Evolutionary conservation across 2,113 vertebrate species (phyloP), one percentile per base, ranked within the genome.

Genomic region (Merops nubicus): DNA sequence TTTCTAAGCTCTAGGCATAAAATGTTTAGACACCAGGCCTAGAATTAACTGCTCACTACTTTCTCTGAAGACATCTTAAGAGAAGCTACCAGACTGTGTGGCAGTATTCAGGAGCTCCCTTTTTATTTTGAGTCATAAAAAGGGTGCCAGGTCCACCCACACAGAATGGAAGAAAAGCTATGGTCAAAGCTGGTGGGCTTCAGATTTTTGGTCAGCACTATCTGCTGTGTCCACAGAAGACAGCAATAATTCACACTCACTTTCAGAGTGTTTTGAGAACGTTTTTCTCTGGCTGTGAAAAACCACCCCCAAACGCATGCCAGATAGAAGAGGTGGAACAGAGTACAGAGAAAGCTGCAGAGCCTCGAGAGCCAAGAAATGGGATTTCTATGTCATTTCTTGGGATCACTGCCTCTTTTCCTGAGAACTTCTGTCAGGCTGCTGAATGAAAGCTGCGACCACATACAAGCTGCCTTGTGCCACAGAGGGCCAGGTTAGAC

Each of bases 371-470:
- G 59, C 59, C 63, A 63, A 77, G 59, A 85, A 94, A 43, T 36
- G 26, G 45, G 18, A 67, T 83, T 91, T 65, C 75, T 77, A 0
- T 90, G 78, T 69, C 8, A 34, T 83, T 91, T 88, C 63, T 47
- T 90, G 91, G 82, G 63, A 85, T 88, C 36, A 7, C 45, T 87
- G 84, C 73, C 51, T 89, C 43, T 88, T 91, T 88, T 57, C 42
- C 59, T 26, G 33, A 83, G 42, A 79, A 60, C 26, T 73, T 82
- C 69, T 94, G 28, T 83, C 70, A 85, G 54, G 45, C 47, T 89
- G 53, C 36, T 88, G 63, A 54, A 72, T 64, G 65, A 76, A 91
- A 85, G 18, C 48, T 69, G 34, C 56, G 53, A 38, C 40, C 22
- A 40, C 14, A 21, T 29, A 8, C 14, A 65, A 48, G 19, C 15